Evolutionary conservation across 2,888 invertebrate species (phyloP).

Genomic region (Elaeidobius kamerunicus): DNA sequence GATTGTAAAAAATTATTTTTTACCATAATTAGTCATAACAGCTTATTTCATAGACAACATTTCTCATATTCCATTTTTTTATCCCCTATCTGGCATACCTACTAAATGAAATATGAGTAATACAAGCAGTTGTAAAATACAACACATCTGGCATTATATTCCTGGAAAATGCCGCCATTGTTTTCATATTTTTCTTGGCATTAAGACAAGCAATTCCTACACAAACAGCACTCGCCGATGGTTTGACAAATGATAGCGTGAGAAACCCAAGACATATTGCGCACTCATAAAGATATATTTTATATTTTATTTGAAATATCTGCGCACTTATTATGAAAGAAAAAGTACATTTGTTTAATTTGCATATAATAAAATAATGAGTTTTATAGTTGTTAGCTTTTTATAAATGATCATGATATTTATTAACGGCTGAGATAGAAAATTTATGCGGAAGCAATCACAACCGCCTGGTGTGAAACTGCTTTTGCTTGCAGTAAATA

Average conservation of each 20-base stretch:
- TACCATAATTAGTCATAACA: no score
- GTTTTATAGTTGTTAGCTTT: conserved; percentile 13
- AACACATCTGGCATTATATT: conserved; percentile 9
- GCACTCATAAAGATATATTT: conserved; percentile 16
- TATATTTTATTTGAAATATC: conserved; percentile 18
- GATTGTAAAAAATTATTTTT: no score
- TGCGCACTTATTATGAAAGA: conserved; percentile 9
- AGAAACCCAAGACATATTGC: conserved; percentile 22
- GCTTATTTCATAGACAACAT: no score
- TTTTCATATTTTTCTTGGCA: conserved; percentile 14
- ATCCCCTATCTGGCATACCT: no score
- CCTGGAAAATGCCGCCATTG: conserved; percentile 6
- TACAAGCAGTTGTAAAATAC: background rate
- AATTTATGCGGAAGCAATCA: conserved; percentile 3
- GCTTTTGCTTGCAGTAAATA: no score
- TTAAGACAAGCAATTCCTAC: conserved; percentile 8
- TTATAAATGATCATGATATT: conserved; percentile 1
- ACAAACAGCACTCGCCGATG: conserved; percentile 22
- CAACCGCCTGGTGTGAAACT: no score
- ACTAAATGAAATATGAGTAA: background rate
- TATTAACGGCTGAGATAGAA: background rate
- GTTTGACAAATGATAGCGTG: conserved; percentile 23
- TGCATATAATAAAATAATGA: conserved; percentile 23
- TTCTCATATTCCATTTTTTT: no score
- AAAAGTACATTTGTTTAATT: conserved; percentile 15